Evolutionary conservation across 2,888 invertebrate species (phyloP), one percentile per base, ranked within the genome.

Genomic region (Cecidostiba fungosa): DNA sequence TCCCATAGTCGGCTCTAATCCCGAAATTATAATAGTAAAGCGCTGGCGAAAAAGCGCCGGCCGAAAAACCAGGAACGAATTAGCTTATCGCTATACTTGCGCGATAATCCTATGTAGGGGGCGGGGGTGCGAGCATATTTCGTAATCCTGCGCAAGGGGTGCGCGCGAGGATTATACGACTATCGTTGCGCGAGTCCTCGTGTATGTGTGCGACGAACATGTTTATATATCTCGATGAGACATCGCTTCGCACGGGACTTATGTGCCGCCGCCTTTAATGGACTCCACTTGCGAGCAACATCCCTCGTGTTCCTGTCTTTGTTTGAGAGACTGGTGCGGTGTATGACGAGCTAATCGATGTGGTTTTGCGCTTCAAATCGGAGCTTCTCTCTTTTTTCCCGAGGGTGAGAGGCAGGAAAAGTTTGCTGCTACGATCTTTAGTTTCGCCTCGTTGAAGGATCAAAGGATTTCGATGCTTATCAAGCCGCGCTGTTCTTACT

Each of bases 241-340:
- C 91, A 93, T 93, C 92, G 91, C 91, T 93, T 93, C 93, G 90
- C 93, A 93, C 92, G 93, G 92, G 93, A 93, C 92, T 93, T 93
- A 92, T n/a, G 88, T 89, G 88, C 36, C 26, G 88, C 36, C 26
- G 66, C 66, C 39, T 90, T 92, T 92, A 92, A 93, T 92, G 92
- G 92, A 92, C 91, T 91, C 89, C 81, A 66, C 66, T 70, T 14
- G n/a, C 16, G 54, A 54, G 19, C 8, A 14, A 26, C 19, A 79
- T 77, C 50, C 76, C 79, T 66, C 54, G 39, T 62, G 26, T 16
- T 4, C 16, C 12, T 23, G 62, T 3, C 14, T 66, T 10, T 66
- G 23, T 66, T 66, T 14, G 26, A 26, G 29, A 26, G 29, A 29
- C 72, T n/a, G 29, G 32, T 29, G 19, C 19, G 5, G 50, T 29